Evolutionary conservation across 2,797 vertebrate species (phyloP), one percentile per base, ranked within the genome.

Genomic region (Rhabdophis nuchalis): DNA sequence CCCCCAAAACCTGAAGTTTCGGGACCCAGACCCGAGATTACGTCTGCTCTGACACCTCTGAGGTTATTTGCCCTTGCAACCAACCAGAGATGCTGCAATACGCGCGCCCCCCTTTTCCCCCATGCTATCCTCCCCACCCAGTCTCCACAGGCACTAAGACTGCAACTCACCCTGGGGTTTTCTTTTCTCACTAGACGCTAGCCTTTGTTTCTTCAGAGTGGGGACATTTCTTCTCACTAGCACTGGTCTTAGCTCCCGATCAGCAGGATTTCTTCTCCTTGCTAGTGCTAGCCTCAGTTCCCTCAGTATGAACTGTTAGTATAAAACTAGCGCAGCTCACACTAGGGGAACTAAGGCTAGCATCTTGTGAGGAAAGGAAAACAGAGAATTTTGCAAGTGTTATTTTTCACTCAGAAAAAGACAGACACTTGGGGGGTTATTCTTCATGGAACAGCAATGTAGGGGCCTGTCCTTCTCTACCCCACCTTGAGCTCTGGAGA

Each of bases 51-150:
- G 14, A 68, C 13, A 16, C 13, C 3, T n/a, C 29, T 68, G n/a
- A 2, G 1, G 5, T 32, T 68, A 13, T 32, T 68, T 68, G n/a
- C 14, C 29, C 61, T 68, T 68, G n/a, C 5, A 32, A 32, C 61
- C n/a, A 32, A 14, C 61, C 29, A 68, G 5, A 32, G 13, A 68
- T n/a, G 61, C 61, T 32, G n/a, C n/a, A 68, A 68, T 68, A 68
- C 16, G 61, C 5, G 1, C 32, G n/a, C n/a, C 61, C 60, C 1
- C 0, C 10, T 10, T 6, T 1, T 0, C 60, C 13, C 61, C 4
- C n/a, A n/a, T 32, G 61, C n/a, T 68, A n/a, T 68, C 46, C 61
- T 68, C 46, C 61, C 61, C 61, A 64, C 13, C 13, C 1, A n/a
- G 61, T 64, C 5, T 29, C 2, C 29, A 7, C 61, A 64, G 61